Conservation (phyloP, 2,113 vertebrate species). For the Lycaon pictus region DNA sequence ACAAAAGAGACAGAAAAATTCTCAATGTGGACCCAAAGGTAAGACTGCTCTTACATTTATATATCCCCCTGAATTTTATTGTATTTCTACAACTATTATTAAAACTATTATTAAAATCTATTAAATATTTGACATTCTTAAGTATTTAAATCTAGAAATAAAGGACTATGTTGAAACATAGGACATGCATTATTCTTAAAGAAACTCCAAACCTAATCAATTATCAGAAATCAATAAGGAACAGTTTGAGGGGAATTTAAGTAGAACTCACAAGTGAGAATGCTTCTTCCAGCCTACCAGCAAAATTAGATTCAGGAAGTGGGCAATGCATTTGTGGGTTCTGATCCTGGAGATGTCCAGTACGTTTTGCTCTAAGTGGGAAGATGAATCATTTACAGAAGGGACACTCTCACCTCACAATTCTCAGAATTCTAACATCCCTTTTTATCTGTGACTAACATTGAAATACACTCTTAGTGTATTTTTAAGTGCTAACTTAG, state of each 20-base stretch:
- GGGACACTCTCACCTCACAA: background rate
- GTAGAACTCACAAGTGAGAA: background rate
- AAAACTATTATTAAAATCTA: background rate
- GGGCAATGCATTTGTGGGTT: background rate
- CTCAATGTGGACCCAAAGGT: conserved; percentile 93
- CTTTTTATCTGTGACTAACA: background rate
- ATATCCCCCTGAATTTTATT: background rate
- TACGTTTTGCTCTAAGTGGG: background rate
- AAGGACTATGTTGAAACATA: conserved; percentile 32
- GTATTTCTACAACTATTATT: background rate
- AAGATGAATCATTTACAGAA: background rate
- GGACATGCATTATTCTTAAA: background rate
- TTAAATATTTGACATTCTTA: background rate
- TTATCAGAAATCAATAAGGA: background rate
- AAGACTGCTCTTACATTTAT: conserved; percentile 39
- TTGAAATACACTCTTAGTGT: background rate
- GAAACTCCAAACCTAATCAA: background rate
- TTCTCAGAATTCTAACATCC: background rate
- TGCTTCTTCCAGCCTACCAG: background rate
- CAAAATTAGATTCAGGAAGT: background rate
- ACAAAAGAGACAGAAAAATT: conserved; percentile 90
- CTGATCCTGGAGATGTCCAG: background rate
- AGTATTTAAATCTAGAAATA: background rate
- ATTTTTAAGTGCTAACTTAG: background rate
- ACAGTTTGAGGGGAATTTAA: background rate